These are phyloP conservation scores for Anarsia innoxiella DNA, from an alignment of 2,888 invertebrate species.

Conservation along the genomic window DNA sequence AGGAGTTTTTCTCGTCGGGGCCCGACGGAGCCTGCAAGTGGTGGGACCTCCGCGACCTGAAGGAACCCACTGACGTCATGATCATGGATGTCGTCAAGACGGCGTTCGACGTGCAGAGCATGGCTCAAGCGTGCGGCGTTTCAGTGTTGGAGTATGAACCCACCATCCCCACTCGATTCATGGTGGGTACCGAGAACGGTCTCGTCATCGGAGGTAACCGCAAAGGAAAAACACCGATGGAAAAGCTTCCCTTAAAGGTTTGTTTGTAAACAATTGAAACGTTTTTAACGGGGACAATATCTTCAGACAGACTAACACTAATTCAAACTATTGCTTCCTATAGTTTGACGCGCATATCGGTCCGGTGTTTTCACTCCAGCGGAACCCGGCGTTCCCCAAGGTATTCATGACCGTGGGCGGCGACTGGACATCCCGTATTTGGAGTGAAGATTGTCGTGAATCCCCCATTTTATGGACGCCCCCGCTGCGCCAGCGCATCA, in stretches of 20 bases:
- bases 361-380: conserved; percentile 87
- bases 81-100: conserved; percentile 78
- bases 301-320: no score
- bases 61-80: conserved; percentile 78
- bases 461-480: conserved; percentile 93
- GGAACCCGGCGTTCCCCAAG: conserved; percentile 94
- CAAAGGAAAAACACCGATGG: conserved; percentile 80
- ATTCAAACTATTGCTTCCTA: conserved; percentile 1
- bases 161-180: conserved; percentile 83
- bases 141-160: conserved; percentile 81
- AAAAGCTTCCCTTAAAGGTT: conserved; percentile 77
- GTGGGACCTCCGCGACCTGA: conserved; percentile 83
- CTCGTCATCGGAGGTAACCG: conserved; percentile 79
- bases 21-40: conserved; percentile 91
- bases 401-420: conserved; percentile 94
- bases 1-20: conserved; percentile 93
- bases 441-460: conserved; percentile 96
- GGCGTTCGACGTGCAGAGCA: conserved; percentile 63
- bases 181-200: conserved; percentile 82
- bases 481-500: conserved; percentile 77
- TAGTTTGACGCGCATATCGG: conserved; percentile 83
- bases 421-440: conserved; percentile 94
- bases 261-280: no score
- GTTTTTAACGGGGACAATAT: no score
- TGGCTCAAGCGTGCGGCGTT: conserved; percentile 74